A percentile compares a stretch with the other conserved stretches of the same genome.
Conservation (phyloP, 1,140 invertebrate species). For the Drosophila biarmipes region DNA sequence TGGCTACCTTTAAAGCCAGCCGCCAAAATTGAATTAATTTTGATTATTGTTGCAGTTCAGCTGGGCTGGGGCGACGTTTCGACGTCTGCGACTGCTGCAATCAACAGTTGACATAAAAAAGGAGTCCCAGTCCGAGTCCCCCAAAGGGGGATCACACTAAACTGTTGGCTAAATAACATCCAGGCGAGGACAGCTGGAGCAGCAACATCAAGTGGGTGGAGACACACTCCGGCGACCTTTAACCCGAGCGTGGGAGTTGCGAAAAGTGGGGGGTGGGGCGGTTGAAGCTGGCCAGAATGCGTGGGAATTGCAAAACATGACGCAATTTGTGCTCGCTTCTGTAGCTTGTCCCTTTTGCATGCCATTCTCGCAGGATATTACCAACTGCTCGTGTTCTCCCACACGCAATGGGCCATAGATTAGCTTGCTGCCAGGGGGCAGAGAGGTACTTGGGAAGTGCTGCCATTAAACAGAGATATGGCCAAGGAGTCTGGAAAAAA, state of each 20-base stretch:
- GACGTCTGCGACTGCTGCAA: constrained; percentile 33
- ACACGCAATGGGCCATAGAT: constrained; percentile 41
- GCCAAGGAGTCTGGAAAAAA: constrained; percentile 5
- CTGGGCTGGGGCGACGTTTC: not conserved
- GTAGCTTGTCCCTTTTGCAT: constrained; percentile 52
- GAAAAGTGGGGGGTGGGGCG: not conserved
- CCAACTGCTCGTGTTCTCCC: constrained; percentile 34
- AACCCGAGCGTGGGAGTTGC: constrained; percentile 34
- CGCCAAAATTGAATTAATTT: constrained; percentile 70
- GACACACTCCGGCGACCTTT: constrained; percentile 60
- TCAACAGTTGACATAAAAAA: constrained; percentile 56
- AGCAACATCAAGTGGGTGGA: constrained; percentile 52
- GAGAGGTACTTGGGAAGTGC: not conserved
- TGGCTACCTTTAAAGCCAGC: constrained; percentile 56
- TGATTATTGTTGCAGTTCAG: constrained; percentile 43
- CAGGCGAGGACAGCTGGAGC: constrained; percentile 34
- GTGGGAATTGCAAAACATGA: constrained; percentile 73
- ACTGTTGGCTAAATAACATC: constrained; percentile 44
- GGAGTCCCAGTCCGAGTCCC: constrained; percentile 12
- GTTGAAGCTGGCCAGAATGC: constrained; percentile 25
- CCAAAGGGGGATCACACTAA: constrained; percentile 29
- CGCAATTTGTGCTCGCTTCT: constrained; percentile 66
- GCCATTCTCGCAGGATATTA: constrained; percentile 53
- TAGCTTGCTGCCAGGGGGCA: not conserved
- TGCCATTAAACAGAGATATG: constrained; percentile 40